Evolutionary conservation across 2,113 vertebrate genomes (phyloP), one percentile per base, ranked within the genome.

Genomic region (Synchiropus splendidus): DNA sequence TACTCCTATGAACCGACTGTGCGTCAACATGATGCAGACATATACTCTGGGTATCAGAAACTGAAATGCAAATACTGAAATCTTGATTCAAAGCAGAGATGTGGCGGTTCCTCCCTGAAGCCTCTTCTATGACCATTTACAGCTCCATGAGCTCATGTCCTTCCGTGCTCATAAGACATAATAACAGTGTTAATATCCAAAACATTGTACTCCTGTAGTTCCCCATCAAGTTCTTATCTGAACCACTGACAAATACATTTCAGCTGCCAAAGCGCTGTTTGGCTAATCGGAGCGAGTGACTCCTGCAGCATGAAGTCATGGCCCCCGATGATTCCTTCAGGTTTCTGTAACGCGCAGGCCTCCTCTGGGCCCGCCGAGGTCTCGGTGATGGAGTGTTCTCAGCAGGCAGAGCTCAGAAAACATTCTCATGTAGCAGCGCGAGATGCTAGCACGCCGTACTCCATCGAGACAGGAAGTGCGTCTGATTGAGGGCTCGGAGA

Each of bases 211-310:
- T 33, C 34, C 15, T 14, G 9, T 42, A 52, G 75, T 62, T 70
- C 78, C 42, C 61, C 56, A 67, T 54, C 48, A 36, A 51, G 70
- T 61, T 61, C 60, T 40, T 48, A 27, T 64, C 60, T 58, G 65
- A 16, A 61, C 65, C 69, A 77, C 71, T 83, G 72, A 81, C 75
- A 75, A 52, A 62, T 51, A 74, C 70, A 61, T 67, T 62, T 34
- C 38, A 37, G 17, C 36, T 45, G 51, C 21, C 15, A 34, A 45
- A 53, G 37, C 33, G 32, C 2, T 57, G 43, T 39, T 50, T 77
- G 72, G 72, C 66, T 72, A 79, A 65, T 72, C 66, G 59, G 64
- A 10, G 6, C 38, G 15, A n/a, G 48, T 44, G 61, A 50, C 48
- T 59, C 52, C 64, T 52, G 31, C 61, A 21, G 45, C 48, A 2